Percentiles rank a stretch among this genome's conserved stretches.
Evolutionary conservation across 2,113 vertebrate species (phyloP).

Genomic region (Psilopsiagon aymara): DNA sequence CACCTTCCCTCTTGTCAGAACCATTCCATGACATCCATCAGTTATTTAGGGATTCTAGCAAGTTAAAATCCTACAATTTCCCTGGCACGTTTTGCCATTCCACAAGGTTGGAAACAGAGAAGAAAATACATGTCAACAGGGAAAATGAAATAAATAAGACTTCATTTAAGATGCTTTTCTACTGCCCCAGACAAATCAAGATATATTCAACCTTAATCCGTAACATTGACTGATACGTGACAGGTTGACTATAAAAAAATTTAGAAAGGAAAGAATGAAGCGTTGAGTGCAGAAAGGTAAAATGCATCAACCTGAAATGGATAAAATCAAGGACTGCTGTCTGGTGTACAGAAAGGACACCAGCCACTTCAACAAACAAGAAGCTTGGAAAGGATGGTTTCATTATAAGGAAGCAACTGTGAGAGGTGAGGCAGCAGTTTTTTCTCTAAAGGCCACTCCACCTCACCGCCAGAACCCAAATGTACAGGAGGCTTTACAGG

Average conservation of each 20-base stretch:
- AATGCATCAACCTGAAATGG: neutral
- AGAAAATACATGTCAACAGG: neutral
- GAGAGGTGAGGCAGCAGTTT: neutral
- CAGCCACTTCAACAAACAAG: neutral
- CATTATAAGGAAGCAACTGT: neutral
- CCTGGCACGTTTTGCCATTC: neutral
- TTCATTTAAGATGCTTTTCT: neutral
- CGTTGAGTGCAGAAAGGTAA: neutral
- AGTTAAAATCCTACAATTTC: neutral
- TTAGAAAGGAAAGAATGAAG: neutral
- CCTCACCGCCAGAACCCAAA: neutral
- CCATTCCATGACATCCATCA: neutral
- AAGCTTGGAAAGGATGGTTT: neutral
- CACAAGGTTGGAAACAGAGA: neutral
- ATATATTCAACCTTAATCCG: neutral
- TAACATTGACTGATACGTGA: conserved; percentile 15
- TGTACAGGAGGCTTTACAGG: neutral
- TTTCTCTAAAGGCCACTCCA: neutral
- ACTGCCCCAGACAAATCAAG: neutral
- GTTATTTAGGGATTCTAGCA: neutral
- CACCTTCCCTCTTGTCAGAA: neutral
- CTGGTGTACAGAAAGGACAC: neutral
- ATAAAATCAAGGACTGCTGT: neutral
- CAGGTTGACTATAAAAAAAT: conserved; percentile 15
- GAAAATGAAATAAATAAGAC: neutral